Conservation (phyloP, 2,888 invertebrate species). For the Tetranychus truncatus region DNA sequence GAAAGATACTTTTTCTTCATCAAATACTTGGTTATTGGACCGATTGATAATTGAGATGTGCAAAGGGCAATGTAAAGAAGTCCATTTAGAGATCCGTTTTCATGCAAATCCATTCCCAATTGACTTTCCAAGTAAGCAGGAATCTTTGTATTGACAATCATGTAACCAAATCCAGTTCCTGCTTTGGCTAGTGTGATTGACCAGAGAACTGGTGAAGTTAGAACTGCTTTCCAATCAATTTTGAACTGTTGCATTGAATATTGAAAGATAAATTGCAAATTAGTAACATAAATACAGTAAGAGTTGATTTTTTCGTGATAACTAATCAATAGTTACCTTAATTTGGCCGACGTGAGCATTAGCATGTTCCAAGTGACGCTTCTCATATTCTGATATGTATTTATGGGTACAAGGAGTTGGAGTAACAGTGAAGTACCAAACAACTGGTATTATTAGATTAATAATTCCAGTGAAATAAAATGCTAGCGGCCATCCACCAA, state of each 20-base stretch:
- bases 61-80: not conserved
- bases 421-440: not conserved
- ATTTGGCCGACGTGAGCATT: not conserved
- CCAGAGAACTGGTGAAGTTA: conserved; percentile 2
- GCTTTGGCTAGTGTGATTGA: not conserved
- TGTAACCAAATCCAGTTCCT: conserved; percentile 1
- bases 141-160: conserved; percentile 1
- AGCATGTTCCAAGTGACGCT: not conserved
- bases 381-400: not conserved
- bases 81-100: not conserved
- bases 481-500: not conserved
- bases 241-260: not conserved
- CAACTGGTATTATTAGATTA: not conserved
- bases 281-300: not conserved
- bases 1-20: not conserved
- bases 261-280: not conserved
- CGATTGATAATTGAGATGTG: not conserved
- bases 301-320: not conserved
- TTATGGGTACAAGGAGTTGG: not conserved
- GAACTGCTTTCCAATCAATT: not conserved
- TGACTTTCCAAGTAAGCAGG: conserved; percentile 1
- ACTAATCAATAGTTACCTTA: not conserved
- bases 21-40: not conserved
- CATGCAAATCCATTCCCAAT: not conserved
- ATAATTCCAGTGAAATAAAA: not conserved